Base-by-base conservation (phyloP, 2,888 invertebrate genomes). In the Criorhina ranunculi region DNA sequence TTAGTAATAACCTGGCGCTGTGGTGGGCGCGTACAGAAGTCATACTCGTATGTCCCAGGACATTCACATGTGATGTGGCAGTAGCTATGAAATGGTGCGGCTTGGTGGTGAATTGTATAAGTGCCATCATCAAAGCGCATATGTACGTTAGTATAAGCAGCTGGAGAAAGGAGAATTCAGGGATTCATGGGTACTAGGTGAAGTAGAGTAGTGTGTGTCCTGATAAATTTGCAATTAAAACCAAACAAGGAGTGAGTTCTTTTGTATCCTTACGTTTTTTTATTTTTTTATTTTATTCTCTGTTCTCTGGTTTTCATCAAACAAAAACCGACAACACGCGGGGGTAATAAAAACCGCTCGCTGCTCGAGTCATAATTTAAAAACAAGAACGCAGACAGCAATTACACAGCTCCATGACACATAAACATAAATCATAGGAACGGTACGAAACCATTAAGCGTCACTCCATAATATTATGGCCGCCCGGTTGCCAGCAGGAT, bases 201-300 rank as follows among this genome's bases (percentile, higher is more conserved):
- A 49, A 66, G 55, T 19, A 24, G 19, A 49, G 37, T 59, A 44
- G 29, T 53, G 51, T 77, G 51, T 40, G 66, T 78, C 40, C 78
- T 83, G 67, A 83, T 79, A 79, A 83, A 75, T 83, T 79, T 75
- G 64, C 79, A 83, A 83, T 83, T 79, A 79, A n/a, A 83, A 15
- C 69, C 67, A 17, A 60, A 40, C 59, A 72, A 67, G 55, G 9
- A 60, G 24, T 24, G 33, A 55, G 29, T 15, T 59, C 40, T 73
- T 64, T 67, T 67, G 53, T 83, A 72, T 44, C 24, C 8, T 76
- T 42, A 12, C 29, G 8, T 11, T 42, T 12, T 57, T 12, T 46
- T 12, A 12, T 53, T 44, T 40, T 57, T 44, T 57, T 55, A 37
- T 53, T 53, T 76, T 42, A 12, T 42, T 12, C 49, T 12, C 37